Conservation (phyloP, 2,113 vertebrate species). For the Okapia johnstoni region DNA sequence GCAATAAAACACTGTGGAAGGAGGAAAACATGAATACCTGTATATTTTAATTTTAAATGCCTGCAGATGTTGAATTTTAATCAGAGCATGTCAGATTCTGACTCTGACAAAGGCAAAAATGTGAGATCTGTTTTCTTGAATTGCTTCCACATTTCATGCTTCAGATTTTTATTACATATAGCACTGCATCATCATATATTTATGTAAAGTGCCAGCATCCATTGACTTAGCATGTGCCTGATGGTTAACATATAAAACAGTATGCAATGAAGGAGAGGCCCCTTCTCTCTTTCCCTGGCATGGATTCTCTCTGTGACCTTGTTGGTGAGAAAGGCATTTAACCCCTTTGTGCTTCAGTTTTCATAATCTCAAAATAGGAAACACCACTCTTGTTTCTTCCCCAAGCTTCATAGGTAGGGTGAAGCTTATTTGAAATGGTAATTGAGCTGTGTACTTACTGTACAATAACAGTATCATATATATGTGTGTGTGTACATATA, state of each 20-base stretch:
- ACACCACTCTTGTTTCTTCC: not conserved
- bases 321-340: slow-evolving; percentile 30
- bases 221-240: slow-evolving; percentile 76
- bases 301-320: slow-evolving; percentile 47
- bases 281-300: slow-evolving; percentile 22
- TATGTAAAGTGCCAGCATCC: slow-evolving; percentile 85
- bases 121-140: slow-evolving; percentile 86
- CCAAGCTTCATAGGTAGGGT: not conserved
- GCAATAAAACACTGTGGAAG: slow-evolving; percentile 78
- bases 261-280: slow-evolving; percentile 54
- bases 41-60: slow-evolving; percentile 85
- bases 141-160: slow-evolving; percentile 84
- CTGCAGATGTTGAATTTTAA: slow-evolving; percentile 87
- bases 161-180: slow-evolving; percentile 85
- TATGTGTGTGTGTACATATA: not conserved
- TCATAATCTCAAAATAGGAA: slow-evolving; percentile 30
- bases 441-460: not conserved
- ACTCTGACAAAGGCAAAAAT: slow-evolving; percentile 85
- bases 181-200: slow-evolving; percentile 84
- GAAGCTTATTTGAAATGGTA: not conserved
- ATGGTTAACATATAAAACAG: slow-evolving; percentile 78
- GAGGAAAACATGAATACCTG: slow-evolving; percentile 84
- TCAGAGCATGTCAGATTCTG: slow-evolving; percentile 83
- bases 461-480: not conserved
- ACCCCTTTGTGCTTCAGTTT: slow-evolving; percentile 16